A percentile compares a stretch with the other conserved stretches of the same genome.
These are phyloP conservation scores for Euura saliciscinereae DNA, from an alignment of 1,140 invertebrate species.

Conservation along the genomic window DNA sequence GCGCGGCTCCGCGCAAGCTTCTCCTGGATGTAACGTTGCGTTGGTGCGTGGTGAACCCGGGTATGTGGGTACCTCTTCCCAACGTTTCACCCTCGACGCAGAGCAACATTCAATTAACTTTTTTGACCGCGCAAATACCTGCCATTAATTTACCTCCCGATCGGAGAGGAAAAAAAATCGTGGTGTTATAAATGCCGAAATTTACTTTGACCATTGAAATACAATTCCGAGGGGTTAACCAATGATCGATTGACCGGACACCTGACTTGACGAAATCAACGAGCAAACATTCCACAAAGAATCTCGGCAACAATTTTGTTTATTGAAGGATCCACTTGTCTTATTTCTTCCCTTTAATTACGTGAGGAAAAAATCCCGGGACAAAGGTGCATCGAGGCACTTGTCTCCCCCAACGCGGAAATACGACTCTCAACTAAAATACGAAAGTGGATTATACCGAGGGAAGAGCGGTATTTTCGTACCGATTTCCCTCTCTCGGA, in stretches of 20 bases:
- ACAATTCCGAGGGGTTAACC: too few species aligned
- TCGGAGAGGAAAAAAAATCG: too few species aligned
- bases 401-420: background rate
- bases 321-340: background rate
- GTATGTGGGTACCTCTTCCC: background rate
- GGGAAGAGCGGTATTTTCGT: too few species aligned
- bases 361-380: background rate
- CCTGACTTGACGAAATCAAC: too few species aligned
- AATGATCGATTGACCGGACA: too few species aligned
- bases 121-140: background rate
- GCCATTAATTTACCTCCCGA: too few species aligned
- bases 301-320: too few species aligned
- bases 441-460: background rate
- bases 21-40: background rate
- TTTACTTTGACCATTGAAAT: too few species aligned
- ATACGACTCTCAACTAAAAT: background rate
- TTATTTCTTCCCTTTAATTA: background rate
- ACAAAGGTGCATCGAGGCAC: conserved; percentile 4
- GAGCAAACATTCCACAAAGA: too few species aligned
- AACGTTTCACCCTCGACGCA: conserved; percentile 1
- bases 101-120: conserved; percentile 5
- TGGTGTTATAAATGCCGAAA: too few species aligned
- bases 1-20: conserved; percentile 38
- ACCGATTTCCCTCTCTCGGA: too few species aligned
- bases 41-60: too few species aligned